Conservation (phyloP, 2,888 invertebrate species). For the Mythimna impura region DNA sequence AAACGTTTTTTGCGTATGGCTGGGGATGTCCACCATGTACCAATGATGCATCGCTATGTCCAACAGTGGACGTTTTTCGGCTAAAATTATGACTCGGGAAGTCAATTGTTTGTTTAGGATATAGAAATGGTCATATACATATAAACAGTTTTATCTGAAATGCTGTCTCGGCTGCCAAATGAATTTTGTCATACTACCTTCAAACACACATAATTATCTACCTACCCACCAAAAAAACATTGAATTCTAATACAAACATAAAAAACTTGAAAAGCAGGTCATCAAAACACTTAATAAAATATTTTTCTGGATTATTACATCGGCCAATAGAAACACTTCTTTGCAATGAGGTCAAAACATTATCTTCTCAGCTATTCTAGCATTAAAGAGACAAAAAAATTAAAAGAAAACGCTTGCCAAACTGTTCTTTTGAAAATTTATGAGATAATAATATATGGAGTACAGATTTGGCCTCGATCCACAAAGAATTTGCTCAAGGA, state of each 20-base stretch:
- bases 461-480: conserved; percentile 35
- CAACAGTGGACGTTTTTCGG: no score
- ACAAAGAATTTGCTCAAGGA: conserved; percentile 24
- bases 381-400: conserved; percentile 1
- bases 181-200: neutral
- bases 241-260: neutral
- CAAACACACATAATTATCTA: neutral
- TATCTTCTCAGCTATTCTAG: conserved; percentile 17
- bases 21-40: no score
- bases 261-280: conserved; percentile 15
- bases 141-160: neutral
- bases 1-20: no score
- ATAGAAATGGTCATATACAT: neutral
- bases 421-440: conserved; percentile 41
- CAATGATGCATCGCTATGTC: no score
- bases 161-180: no score
- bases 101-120: neutral
- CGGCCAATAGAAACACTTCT: conserved; percentile 16
- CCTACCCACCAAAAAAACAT: neutral
- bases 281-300: conserved; percentile 14
- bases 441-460: conserved; percentile 26
- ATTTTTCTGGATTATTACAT: neutral
- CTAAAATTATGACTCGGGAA: neutral
- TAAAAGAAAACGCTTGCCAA: conserved; percentile 45
- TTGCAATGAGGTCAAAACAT: conserved; percentile 33